Evolutionary conservation across 2,113 vertebrate species (phyloP).

Genomic region (Lipotes vexillifer): DNA sequence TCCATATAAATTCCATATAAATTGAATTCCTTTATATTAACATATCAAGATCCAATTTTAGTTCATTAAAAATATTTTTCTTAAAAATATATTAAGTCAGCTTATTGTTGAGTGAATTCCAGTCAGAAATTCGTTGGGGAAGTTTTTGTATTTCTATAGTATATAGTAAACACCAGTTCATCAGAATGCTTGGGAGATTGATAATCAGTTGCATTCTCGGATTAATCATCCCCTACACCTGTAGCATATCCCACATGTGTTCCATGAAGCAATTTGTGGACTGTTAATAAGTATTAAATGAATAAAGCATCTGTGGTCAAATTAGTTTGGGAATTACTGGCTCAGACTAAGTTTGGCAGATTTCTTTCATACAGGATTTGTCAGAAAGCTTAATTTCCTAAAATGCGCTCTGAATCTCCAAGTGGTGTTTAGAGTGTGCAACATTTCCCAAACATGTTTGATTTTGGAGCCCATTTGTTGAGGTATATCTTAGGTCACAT

Average conservation of each 20-base stretch:
- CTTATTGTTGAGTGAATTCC: conserved; percentile 16
- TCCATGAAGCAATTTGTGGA: background rate
- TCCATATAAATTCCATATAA: no score
- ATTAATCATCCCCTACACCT: background rate
- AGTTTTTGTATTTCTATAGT: background rate
- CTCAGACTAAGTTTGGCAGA: background rate
- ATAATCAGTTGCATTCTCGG: conserved; percentile 2
- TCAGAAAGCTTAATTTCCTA: conserved; percentile 6
- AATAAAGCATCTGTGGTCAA: background rate
- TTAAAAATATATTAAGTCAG: background rate
- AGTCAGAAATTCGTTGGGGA: background rate
- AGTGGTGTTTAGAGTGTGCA: background rate
- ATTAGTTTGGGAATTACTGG: background rate
- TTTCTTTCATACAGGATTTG: background rate
- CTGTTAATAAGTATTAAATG: background rate
- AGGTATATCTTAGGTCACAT: background rate
- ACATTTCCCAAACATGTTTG: background rate
- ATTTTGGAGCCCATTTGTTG: background rate
- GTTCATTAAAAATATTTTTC: background rate
- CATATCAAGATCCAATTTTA: background rate
- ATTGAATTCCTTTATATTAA: background rate
- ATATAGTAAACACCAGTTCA: background rate
- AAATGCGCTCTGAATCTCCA: background rate
- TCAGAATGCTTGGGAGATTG: background rate
- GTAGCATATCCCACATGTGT: background rate